Evolutionary conservation across 2,888 invertebrate genomes (phyloP).

Genomic region (Diarsia dahlii): DNA sequence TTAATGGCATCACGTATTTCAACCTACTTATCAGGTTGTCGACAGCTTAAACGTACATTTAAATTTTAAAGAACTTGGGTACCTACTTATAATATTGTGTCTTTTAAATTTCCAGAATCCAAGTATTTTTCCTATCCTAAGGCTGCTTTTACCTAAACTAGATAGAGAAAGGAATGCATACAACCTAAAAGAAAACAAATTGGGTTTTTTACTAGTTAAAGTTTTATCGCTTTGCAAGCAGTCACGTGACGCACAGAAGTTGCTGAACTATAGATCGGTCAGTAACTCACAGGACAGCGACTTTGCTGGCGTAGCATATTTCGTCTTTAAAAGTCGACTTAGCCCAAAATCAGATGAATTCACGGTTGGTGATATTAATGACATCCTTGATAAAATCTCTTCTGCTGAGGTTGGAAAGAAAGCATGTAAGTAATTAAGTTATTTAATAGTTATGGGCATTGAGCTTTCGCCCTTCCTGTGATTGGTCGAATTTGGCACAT

Average conservation of each 20-base stretch:
- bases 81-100: conserved; percentile 4
- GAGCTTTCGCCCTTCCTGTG: too few species aligned
- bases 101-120: conserved; percentile 83
- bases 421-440: conserved; percentile 82
- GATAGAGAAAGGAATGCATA: conserved; percentile 96
- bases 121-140: conserved; percentile 93
- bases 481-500: too few species aligned
- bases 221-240: conserved; percentile 94
- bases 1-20: too few species aligned
- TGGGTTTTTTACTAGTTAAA: conserved; percentile 94
- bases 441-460: too few species aligned
- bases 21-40: too few species aligned
- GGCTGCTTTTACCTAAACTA: conserved; percentile 94
- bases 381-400: conserved; percentile 94
- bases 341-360: conserved; percentile 84
- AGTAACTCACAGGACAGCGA: conserved; percentile 91
- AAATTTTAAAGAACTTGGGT: too few species aligned
- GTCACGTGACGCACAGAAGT: conserved; percentile 84
- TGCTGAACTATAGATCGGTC: conserved; percentile 86
- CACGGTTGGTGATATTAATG: conserved; percentile 93
- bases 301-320: conserved; percentile 95
- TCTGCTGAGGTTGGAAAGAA: conserved; percentile 91
- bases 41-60: too few species aligned
- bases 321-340: conserved; percentile 92
- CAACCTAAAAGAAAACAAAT: conserved; percentile 94